Conservation (phyloP, 2,888 invertebrate species). For the Vandiemenella viatica region DNA sequence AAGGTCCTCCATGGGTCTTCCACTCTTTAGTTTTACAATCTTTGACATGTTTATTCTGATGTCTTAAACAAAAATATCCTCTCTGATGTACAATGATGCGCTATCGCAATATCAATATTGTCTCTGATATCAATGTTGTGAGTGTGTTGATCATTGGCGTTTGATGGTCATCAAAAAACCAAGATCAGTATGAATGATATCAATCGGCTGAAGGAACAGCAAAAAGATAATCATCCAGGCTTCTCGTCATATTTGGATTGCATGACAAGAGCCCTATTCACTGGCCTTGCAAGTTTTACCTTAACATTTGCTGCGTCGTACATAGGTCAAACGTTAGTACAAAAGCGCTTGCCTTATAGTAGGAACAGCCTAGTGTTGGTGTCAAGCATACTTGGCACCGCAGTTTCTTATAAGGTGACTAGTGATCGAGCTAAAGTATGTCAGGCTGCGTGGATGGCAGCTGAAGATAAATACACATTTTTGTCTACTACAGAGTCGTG, state of each 20-base stretch:
- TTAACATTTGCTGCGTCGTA: conserved; percentile 31
- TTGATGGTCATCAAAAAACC: no score
- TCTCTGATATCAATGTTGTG: no score
- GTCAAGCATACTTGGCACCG: conserved; percentile 22
- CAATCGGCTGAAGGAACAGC: conserved; percentile 29
- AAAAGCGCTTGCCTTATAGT: conserved; percentile 26
- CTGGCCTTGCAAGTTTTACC: conserved; percentile 31
- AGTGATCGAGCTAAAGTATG: conserved; percentile 29
- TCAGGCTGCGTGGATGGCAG: conserved; percentile 33
- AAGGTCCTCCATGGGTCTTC: no score
- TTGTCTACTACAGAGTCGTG: no score
- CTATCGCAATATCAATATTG: no score
- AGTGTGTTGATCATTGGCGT: no score
- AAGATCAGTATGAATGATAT: conserved; percentile 35
- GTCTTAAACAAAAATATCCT: no score
- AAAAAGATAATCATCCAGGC: conserved; percentile 30
- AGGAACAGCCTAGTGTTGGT: conserved; percentile 26
- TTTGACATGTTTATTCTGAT: no score
- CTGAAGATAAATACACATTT: conserved; percentile 28
- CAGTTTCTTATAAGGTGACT: conserved; percentile 28
- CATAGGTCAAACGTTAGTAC: conserved; percentile 28
- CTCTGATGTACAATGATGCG: no score
- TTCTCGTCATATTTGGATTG: conserved; percentile 33
- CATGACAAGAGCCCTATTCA: conserved; percentile 31
- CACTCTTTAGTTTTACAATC: no score